These are phyloP conservation scores for Quiscalus mexicanus DNA, from an alignment of 2,113 vertebrate species.

Conservation along the genomic window DNA sequence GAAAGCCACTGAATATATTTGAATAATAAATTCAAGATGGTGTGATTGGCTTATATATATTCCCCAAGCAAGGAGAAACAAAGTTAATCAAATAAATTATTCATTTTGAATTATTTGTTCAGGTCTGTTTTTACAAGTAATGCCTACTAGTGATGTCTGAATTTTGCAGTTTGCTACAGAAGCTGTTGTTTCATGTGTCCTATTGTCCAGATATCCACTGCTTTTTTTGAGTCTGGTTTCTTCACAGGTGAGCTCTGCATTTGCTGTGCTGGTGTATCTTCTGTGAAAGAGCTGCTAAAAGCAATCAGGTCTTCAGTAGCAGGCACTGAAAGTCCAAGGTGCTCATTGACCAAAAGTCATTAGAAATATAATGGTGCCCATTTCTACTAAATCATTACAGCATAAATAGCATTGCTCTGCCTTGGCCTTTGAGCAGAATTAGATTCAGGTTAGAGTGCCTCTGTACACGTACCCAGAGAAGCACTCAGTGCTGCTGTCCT, in stretches of 20 bases:
- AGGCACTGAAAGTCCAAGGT: not conserved
- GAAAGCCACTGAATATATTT: constrained; percentile 54
- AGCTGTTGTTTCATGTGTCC: not conserved
- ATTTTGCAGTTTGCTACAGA: not conserved
- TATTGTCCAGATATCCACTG: not conserved
- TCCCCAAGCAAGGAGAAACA: constrained; percentile 18
- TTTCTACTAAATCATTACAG: constrained; percentile 18
- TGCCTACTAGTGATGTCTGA: not conserved
- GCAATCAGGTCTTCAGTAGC: constrained; percentile 26
- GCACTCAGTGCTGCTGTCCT: not conserved
- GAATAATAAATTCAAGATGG: constrained; percentile 57
- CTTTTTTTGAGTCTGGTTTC: not conserved
- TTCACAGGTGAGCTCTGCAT: not conserved
- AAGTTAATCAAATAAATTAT: constrained; percentile 67
- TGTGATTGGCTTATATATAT: constrained; percentile 51
- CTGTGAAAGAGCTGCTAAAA: constrained; percentile 27
- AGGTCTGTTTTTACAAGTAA: constrained; percentile 9
- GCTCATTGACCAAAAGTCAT: constrained; percentile 37
- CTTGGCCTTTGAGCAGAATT: constrained; percentile 20
- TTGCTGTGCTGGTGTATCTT: not conserved
- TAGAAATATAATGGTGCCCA: constrained; percentile 40
- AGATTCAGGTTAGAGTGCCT: constrained; percentile 53
- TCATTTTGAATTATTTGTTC: constrained; percentile 62
- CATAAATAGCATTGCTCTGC: not conserved
- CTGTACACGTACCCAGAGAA: not conserved